Percentiles rank a stretch among this genome's conserved stretches.
Conservation (phyloP, 2,797 vertebrate species). For the Gallinago stenura region DNA sequence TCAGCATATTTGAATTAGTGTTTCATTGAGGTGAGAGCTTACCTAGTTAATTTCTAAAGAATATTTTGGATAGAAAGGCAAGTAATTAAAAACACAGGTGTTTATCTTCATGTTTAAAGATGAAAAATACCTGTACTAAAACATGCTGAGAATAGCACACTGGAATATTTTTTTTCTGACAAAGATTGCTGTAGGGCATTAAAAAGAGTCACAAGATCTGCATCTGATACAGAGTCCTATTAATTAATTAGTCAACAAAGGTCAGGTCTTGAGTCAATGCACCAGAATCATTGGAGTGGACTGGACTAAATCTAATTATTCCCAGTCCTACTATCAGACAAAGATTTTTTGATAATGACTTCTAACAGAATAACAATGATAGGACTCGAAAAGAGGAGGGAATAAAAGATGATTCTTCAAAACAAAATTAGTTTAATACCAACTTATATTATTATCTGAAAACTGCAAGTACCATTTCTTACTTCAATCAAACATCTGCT, state of each 20-base stretch:
- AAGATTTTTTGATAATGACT: conserved; percentile 61
- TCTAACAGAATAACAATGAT: conserved; percentile 34
- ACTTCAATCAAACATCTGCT: background rate
- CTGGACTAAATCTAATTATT: conserved; percentile 46
- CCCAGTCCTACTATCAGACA: background rate
- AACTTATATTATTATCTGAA: background rate
- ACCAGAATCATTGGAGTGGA: conserved; percentile 11
- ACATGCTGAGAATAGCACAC: background rate
- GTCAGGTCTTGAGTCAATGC: conserved; percentile 43
- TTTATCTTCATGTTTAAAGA: background rate
- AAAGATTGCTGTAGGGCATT: background rate
- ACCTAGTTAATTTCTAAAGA: background rate
- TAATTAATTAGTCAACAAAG: conserved; percentile 44
- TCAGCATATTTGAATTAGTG: background rate
- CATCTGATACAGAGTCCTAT: conserved; percentile 51
- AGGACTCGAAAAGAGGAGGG: background rate
- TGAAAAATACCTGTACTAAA: conserved; percentile 2
- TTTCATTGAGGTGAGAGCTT: background rate
- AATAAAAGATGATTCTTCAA: background rate
- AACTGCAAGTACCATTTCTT: background rate
- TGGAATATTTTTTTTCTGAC: background rate
- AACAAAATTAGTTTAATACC: background rate
- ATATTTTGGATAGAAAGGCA: background rate
- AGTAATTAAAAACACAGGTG: background rate
- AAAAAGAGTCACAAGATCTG: conserved; percentile 16